Evolutionary conservation across 2,113 vertebrate species (phyloP), one percentile per base, ranked within the genome.

Genomic region (Rhea americana): DNA sequence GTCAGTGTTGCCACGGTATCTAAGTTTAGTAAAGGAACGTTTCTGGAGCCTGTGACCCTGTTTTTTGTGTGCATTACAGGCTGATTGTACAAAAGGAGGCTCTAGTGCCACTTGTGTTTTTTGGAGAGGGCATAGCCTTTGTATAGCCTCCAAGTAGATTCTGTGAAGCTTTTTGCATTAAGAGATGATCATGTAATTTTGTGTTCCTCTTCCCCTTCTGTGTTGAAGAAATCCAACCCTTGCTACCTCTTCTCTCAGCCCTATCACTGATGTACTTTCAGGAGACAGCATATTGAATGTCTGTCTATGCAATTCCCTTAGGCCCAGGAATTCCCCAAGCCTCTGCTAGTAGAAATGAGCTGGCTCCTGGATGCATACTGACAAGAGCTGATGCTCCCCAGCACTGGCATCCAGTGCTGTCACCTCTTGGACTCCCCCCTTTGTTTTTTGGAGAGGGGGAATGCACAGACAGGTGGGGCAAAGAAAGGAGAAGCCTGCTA

Each of bases 241-340:
- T 50, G 39, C 56, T 86, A 39, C 35, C 48, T 79, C 83, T 48
- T 28, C 8, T 43, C 41, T 47, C 62, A 55, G 47, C 53, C 78
- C 76, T 66, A 39, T 84, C 2, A 20, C 73, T 72, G 10, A 73
- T n/a, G 16, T 39, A 55, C 41, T 32, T 72, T 80, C 41, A 50
- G 9, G 37, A 84, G 45, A 6, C 20, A 8, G 81, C 82, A 93
- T 55, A 39, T 30, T 48, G 63, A 66, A 55, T 6, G 56, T 87
- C 45, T 63, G 50, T 35, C 35, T 35, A 35, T 58, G 59, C 68
- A 13, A 24, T 88, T 87, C 93, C 85, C 30, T 1, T 11, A 76
- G 83, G 88, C 81, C 25, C 75, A 73, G 88, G 86, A 95, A 93
- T 95, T 95, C 94, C 94, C 93, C 55, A 43, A 63, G 88, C 72